phyloP scores from a whole-genome alignment of 2,888 invertebrate genomes.

The Drosophila acutilabella region DNA sequence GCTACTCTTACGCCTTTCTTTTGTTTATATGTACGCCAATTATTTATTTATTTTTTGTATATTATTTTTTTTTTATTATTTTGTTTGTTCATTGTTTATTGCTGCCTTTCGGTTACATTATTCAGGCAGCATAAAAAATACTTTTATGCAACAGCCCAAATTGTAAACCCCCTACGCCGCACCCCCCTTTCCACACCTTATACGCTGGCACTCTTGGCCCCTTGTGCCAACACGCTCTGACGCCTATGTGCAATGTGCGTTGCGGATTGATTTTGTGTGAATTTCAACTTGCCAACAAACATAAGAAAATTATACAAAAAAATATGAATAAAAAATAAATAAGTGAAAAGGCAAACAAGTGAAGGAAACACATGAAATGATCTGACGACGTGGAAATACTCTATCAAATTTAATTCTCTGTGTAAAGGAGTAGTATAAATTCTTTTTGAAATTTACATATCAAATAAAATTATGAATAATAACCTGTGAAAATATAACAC shows the following conservation, averaged over 20 bases:
- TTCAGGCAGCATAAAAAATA: slow-evolving; percentile 19
- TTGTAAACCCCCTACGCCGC: background rate
- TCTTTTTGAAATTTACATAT: too few relatives aligned
- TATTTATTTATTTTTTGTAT: slow-evolving; percentile 46
- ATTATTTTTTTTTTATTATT: slow-evolving; percentile 1
- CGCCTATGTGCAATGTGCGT: slow-evolving; percentile 21
- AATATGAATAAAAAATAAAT: slow-evolving; percentile 10
- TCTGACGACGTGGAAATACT: background rate
- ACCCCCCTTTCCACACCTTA: background rate
- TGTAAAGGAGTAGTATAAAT: too few relatives aligned
- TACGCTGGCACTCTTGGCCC: background rate
- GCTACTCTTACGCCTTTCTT: slow-evolving; percentile 4
- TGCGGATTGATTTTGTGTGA: slow-evolving; percentile 48
- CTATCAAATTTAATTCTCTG: background rate
- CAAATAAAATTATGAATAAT: too few relatives aligned
- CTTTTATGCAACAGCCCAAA: slow-evolving; percentile 25
- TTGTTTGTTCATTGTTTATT: slow-evolving; percentile 3
- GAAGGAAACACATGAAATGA: background rate
- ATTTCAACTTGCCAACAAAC: slow-evolving; percentile 41
- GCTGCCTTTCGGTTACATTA: slow-evolving; percentile 23
- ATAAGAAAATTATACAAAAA: slow-evolving; percentile 31
- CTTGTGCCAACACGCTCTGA: slow-evolving; percentile 17
- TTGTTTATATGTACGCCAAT: slow-evolving; percentile 24
- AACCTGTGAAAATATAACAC: too few relatives aligned
- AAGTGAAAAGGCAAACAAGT: slow-evolving; percentile 7